Base-by-base conservation (phyloP, 2,113 vertebrate genomes). In the Rhadina sibilatrix region DNA sequence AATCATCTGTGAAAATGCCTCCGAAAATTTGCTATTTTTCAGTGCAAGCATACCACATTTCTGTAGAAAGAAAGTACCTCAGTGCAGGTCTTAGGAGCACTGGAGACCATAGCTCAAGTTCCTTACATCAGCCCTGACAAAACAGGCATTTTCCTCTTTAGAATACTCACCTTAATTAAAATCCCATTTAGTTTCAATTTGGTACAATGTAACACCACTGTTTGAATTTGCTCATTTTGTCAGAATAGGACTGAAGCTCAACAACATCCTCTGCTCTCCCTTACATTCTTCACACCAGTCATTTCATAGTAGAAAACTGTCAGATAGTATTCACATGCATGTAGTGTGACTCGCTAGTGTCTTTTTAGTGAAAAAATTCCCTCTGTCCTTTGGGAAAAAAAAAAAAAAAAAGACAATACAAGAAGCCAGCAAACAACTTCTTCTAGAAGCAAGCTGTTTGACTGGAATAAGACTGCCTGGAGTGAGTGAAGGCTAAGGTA, bases 1-100 rank as follows among this genome's bases (percentile, higher is more conserved):
- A 89, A 91, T 88, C 47, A 90, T 87, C 66, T 65, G 54, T 85
- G 78, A 77, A 96, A 95, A 90, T 23, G 64, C 37, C 78, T 10
- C 72, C 20, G 14, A 61, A 78, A 57, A 23, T 68, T 92, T 59
- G 12, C 12, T 80, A 9, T 84, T 92, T 92, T 79, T 63, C 37
- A 60, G 23, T 35, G 42, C 19, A 87, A 83, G 33, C 12, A 37
- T 35, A 52, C 2, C 1, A 6, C 59, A 49, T 84, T 83, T 77
- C 25, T 75, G 42, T 22, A 65, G 63, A 37, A 70, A 61, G 17
- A n/a, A 76, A 84, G 8, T 2, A 0, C 61, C 61, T 80, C 74
- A 70, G 66, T 2, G 5, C 83, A 95, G 86, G 75, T 95, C 64
- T 71, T 69, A 19, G 53, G 12, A 64, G 27, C 35, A 52, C 14